phyloP scores from a whole-genome alignment of 2,113 vertebrate species.

The human (Homo sapiens) region GRCh38 chr21:17016501-17017000 shows the following conservation, averaged over 20 bases:
- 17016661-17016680: not conserved
- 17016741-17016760: not conserved
- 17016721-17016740: constrained; percentile 1
- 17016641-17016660: not conserved
- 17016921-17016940: no score
- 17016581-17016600: not conserved
- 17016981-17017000: no score
- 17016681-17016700: not conserved
- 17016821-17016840: not conserved
- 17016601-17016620: not conserved
- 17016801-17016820: not conserved
- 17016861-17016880: not conserved
- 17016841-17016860: not conserved
- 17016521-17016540: not conserved
- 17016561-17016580: not conserved
- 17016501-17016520: not conserved
- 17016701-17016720: not conserved
- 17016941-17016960: no score
- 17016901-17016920: not conserved
- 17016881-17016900: not conserved
- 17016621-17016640: not conserved
- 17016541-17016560: not conserved
- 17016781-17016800: not conserved
- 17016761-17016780: not conserved
- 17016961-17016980: no score